Conservation (phyloP, 1,140 invertebrate species). For the Leptopilina clavipes region DNA sequence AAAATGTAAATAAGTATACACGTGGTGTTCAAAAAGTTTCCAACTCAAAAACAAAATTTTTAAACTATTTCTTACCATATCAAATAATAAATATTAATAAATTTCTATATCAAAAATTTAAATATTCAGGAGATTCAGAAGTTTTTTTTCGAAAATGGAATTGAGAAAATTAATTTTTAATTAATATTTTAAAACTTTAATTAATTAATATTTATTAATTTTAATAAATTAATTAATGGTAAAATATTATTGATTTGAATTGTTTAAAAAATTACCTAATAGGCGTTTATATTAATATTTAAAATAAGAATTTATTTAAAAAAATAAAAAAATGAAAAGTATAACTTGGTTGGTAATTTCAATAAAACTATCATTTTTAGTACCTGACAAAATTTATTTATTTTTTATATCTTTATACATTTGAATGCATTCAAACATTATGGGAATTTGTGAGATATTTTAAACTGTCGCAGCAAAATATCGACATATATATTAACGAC, state of each 20-base stretch:
- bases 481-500: constrained; percentile 12
- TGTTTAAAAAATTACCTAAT: too few species aligned
- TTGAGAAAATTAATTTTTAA: too few species aligned
- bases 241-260: too few species aligned
- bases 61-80: too few species aligned
- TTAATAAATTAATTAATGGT: too few species aligned
- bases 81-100: too few species aligned
- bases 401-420: constrained; percentile 3
- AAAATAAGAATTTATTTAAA: too few species aligned
- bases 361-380: neutral
- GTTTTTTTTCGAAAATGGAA: neutral
- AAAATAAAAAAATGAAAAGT: neutral
- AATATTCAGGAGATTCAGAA: neutral
- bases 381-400: constrained; percentile 17
- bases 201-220: neutral
- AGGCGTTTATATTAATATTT: too few species aligned
- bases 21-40: neutral
- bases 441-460: constrained; percentile 14
- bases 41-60: neutral
- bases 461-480: constrained; percentile 12
- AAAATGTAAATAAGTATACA: neutral
- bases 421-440: constrained; percentile 11
- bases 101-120: neutral
- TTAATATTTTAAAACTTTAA: neutral
- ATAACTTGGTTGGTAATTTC: too few species aligned